Percentiles rank a stretch among this genome's conserved stretches.
Conservation (phyloP, 2,888 invertebrate genomes). For the Volucella inflata region DNA sequence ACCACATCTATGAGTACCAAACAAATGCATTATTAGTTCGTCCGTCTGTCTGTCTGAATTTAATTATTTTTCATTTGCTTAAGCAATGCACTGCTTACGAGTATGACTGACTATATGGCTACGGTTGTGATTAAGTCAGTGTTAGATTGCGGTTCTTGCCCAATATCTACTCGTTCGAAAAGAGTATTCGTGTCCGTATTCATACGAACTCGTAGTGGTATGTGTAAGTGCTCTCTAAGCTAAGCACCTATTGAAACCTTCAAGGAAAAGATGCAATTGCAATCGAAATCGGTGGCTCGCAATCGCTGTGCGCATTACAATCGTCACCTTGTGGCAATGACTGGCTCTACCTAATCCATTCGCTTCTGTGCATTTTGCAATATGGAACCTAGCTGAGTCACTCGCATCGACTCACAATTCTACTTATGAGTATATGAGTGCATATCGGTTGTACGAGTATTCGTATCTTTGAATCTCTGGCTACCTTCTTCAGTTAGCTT, state of each 20-base stretch:
- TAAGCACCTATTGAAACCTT: constrained; percentile 43
- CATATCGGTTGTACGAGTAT: background rate
- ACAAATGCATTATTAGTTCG: constrained; percentile 30
- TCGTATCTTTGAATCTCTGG: constrained; percentile 14
- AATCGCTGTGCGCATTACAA: constrained; percentile 9
- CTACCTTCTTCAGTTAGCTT: background rate
- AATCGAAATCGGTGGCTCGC: background rate
- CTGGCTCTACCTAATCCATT: constrained; percentile 2
- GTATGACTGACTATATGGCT: background rate
- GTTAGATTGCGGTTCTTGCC: constrained; percentile 48
- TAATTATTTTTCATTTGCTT: constrained; percentile 39
- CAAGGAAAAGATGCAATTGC: constrained; percentile 31
- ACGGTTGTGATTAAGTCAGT: background rate
- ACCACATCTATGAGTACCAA: no score
- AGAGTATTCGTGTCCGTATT: background rate
- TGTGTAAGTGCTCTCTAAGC: background rate
- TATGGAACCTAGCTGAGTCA: constrained; percentile 42
- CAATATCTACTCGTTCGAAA: constrained; percentile 16
- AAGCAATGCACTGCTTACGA: constrained; percentile 23
- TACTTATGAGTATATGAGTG: background rate
- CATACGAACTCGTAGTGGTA: no score
- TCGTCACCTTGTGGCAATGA: constrained; percentile 58
- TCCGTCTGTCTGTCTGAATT: constrained; percentile 31
- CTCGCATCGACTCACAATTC: background rate
- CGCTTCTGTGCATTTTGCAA: constrained; percentile 46